These are phyloP conservation scores for Synergus japonicus DNA, from an alignment of 2,888 invertebrate genomes.

Conservation along the genomic window DNA sequence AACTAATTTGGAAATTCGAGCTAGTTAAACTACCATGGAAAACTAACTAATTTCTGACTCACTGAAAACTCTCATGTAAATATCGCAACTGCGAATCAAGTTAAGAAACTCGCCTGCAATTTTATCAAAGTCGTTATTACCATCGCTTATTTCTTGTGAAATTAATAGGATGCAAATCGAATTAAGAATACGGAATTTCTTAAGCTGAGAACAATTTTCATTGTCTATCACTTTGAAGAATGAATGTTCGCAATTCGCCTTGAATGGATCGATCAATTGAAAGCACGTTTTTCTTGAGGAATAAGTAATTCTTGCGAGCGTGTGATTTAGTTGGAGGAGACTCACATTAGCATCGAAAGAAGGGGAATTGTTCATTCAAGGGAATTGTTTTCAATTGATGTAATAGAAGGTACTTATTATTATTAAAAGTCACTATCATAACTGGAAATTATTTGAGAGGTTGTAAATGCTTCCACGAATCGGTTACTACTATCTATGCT, in stretches of 20 bases:
- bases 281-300: not conserved
- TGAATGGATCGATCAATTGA: not conserved
- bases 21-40: slow-evolving; percentile 36
- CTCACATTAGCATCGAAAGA: not conserved
- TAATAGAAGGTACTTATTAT: slow-evolving; percentile 19
- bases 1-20: slow-evolving; percentile 39
- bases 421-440: slow-evolving; percentile 6
- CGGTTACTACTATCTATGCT: slow-evolving; percentile 7
- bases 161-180: slow-evolving; percentile 24
- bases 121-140: slow-evolving; percentile 32
- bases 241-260: not conserved
- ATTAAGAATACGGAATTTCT: slow-evolving; percentile 24
- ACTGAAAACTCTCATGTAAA: slow-evolving; percentile 34
- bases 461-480: slow-evolving; percentile 12
- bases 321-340: not conserved
- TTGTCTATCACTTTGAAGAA: not conserved
- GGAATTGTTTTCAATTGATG: slow-evolving; percentile 15
- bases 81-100: slow-evolving; percentile 18
- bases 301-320: not conserved
- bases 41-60: slow-evolving; percentile 38
- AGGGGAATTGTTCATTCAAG: not conserved
- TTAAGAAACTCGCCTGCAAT: slow-evolving; percentile 28
- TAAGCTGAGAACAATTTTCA: slow-evolving; percentile 27
- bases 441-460: not conserved
- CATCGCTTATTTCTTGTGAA: slow-evolving; percentile 20